Conservation (phyloP, 1,140 invertebrate species). For the Drosophila tani region DNA sequence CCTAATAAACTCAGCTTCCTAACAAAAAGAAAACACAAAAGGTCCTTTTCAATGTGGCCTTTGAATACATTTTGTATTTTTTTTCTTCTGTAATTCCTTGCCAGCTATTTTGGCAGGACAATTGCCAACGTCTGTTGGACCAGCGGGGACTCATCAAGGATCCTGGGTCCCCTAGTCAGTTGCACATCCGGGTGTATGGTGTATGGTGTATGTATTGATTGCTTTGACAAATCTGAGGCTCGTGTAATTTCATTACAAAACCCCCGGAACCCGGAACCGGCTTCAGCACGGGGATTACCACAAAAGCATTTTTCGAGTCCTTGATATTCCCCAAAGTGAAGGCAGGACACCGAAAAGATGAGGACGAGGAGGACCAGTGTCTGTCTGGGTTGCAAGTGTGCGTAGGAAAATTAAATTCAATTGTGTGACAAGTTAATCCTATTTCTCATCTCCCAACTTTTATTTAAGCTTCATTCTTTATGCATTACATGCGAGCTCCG, state of each 20-base stretch:
- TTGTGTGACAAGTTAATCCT: constrained; percentile 84
- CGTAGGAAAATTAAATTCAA: constrained; percentile 84
- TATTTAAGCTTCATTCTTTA: constrained; percentile 84
- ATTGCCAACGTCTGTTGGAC: constrained; percentile 13
- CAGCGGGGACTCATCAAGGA: constrained; percentile 29
- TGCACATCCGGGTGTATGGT: constrained; percentile 41
- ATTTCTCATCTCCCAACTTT: constrained; percentile 82
- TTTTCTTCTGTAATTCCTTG: neutral
- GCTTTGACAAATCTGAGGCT: constrained; percentile 77
- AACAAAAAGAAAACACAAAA: constrained; percentile 3
- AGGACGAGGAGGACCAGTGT: constrained; percentile 5
- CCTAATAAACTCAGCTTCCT: neutral
- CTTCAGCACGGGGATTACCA: constrained; percentile 50
- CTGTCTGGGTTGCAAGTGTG: constrained; percentile 21
- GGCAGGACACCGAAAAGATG: constrained; percentile 30
- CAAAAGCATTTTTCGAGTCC: constrained; percentile 60
- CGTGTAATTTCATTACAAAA: constrained; percentile 75
- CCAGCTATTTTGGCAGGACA: constrained; percentile 16
- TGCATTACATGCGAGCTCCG: constrained; percentile 72
- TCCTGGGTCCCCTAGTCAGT: constrained; percentile 4
- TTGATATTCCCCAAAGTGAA: constrained; percentile 66
- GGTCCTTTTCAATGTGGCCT: constrained; percentile 2
- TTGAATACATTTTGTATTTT: constrained; percentile 12
- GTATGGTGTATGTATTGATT: constrained; percentile 63
- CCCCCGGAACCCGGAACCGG: constrained; percentile 30